Percentiles rank a stretch among this genome's conserved stretches.
Conservation (phyloP, 2,888 invertebrate genomes). For the Alcis repandata region DNA sequence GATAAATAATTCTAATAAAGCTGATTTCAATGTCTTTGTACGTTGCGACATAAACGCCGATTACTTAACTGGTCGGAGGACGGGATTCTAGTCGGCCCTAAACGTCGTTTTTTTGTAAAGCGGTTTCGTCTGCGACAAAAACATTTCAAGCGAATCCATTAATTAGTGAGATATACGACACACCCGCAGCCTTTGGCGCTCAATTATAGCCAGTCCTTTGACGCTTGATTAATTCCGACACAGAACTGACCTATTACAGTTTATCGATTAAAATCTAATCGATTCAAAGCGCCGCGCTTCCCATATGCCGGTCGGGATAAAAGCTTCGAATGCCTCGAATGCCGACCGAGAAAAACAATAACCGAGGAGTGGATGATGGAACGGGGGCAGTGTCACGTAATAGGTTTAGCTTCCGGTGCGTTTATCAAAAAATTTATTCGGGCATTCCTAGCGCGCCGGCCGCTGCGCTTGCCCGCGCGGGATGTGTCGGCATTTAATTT, state of each 20-base stretch:
- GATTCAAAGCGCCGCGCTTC: slow-evolving; percentile 81
- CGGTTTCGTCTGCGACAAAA: slow-evolving; percentile 81
- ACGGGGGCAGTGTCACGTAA: slow-evolving; percentile 82
- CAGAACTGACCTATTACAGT: slow-evolving; percentile 83
- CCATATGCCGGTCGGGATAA: slow-evolving; percentile 76
- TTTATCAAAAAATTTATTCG: slow-evolving; percentile 85
- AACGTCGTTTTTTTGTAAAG: slow-evolving; percentile 60
- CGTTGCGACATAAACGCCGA: slow-evolving; percentile 41
- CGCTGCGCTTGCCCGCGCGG: slow-evolving; percentile 71
- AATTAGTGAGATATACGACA: slow-evolving; percentile 84
- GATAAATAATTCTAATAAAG: slow-evolving; percentile 47
- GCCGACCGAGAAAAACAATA: slow-evolving; percentile 80
- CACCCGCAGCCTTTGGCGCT: slow-evolving; percentile 75
- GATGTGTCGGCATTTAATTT: slow-evolving; percentile 85
- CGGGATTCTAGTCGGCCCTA: slow-evolving; percentile 47
- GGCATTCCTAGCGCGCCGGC: slow-evolving; percentile 79
- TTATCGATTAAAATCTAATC: slow-evolving; percentile 81
- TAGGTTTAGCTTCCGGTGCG: slow-evolving; percentile 83
- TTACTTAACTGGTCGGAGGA: slow-evolving; percentile 40
- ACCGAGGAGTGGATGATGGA: slow-evolving; percentile 73
- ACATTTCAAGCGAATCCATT: slow-evolving; percentile 82
- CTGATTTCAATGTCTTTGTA: slow-evolving; percentile 44
- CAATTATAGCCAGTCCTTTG: slow-evolving; percentile 81
- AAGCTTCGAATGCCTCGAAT: slow-evolving; percentile 77
- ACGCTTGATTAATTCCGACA: slow-evolving; percentile 85